phyloP scores from a whole-genome alignment of 2,113 vertebrate species.

The Australoheros scitulus region DNA sequence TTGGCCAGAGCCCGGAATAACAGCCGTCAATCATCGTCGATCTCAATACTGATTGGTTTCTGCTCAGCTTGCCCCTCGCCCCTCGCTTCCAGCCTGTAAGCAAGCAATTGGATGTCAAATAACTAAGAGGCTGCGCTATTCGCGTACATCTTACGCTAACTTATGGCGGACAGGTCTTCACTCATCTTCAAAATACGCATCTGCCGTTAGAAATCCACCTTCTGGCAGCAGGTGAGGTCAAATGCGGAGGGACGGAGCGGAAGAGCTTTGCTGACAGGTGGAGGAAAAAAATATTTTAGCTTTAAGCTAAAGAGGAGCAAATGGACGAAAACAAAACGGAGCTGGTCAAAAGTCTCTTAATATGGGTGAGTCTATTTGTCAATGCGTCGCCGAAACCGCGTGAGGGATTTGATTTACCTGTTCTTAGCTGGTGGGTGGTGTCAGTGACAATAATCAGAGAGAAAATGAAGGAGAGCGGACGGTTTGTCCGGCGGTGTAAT shows the following conservation, averaged over 20 bases:
- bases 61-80: not conserved
- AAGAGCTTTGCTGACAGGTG: conserved; percentile 75
- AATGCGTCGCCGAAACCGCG: not conserved
- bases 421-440: conserved; percentile 27
- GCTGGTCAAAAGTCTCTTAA: conserved; percentile 81
- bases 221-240: conserved; percentile 79
- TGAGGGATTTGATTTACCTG: conserved; percentile 61
- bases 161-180: not conserved
- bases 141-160: conserved; percentile 62
- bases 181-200: not conserved
- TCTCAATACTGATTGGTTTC: conserved; percentile 70
- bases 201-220: conserved; percentile 51
- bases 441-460: not conserved
- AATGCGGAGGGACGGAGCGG: conserved; percentile 67
- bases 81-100: not conserved
- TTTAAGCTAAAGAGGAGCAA: conserved; percentile 25
- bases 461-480: not conserved
- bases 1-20: conserved; percentile 36
- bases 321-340: conserved; percentile 78
- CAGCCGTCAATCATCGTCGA: conserved; percentile 34
- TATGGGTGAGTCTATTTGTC: conserved; percentile 80
- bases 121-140: conserved; percentile 54
- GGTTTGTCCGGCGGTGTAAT: not conserved
- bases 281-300: conserved; percentile 41
- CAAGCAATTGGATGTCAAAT: conserved; percentile 2